Percentiles rank a stretch among this genome's conserved stretches.
Conservation (phyloP, 2,113 vertebrate species). For the Melozone crissalis region DNA sequence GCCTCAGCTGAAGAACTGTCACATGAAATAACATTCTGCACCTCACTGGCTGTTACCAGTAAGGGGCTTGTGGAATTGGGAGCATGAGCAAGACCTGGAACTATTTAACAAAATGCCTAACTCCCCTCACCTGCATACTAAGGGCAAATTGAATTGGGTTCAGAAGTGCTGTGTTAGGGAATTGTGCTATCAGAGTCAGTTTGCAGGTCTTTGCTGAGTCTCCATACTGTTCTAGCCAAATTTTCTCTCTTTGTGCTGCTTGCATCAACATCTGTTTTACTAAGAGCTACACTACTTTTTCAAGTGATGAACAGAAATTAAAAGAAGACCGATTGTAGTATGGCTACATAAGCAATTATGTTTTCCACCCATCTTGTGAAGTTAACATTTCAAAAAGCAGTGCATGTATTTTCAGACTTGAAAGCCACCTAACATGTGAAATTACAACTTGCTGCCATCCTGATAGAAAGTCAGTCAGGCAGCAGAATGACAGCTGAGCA, state of each 20-base stretch:
- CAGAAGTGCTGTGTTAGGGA: neutral
- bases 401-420: neutral
- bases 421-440: neutral
- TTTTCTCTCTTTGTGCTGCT: neutral
- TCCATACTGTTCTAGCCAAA: neutral
- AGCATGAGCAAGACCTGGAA: accelerated
- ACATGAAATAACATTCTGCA: neutral
- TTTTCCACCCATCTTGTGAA: neutral
- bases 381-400: neutral
- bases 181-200: neutral
- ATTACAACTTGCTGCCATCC: neutral
- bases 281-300: neutral
- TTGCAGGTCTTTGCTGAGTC: neutral
- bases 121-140: neutral
- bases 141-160: neutral
- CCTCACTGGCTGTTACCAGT: neutral
- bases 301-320: neutral
- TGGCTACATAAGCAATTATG: neutral
- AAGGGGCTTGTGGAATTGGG: neutral
- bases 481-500: neutral
- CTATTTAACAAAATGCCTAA: neutral
- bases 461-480: neutral
- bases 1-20: neutral
- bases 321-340: neutral
- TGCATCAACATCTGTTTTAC: neutral